Conservation (phyloP, 1,140 invertebrate genomes). For the Patella vulgata region DNA sequence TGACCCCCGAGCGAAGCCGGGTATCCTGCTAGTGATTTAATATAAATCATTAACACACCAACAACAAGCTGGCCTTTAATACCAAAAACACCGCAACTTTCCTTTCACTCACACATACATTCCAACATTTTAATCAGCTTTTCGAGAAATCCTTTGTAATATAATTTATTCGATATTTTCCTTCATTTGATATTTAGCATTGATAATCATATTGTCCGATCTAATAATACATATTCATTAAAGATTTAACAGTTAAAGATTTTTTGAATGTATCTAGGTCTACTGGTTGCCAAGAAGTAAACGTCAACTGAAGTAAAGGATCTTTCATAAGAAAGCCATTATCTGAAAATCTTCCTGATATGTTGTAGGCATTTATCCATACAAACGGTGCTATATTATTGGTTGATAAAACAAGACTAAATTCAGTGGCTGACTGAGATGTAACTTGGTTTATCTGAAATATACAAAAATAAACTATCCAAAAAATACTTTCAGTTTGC, state of each 20-base stretch:
- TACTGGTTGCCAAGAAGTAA: conserved; percentile 53
- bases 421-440: conserved; percentile 2
- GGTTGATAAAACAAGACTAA: conserved; percentile 61
- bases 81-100: too few relatives aligned
- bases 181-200: too few relatives aligned
- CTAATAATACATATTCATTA: conserved; percentile 52
- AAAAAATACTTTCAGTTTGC: neutral
- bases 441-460: conserved; percentile 25
- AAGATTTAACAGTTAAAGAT: conserved; percentile 51
- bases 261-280: conserved; percentile 32
- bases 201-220: too few relatives aligned
- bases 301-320: conserved; percentile 47
- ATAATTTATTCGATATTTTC: too few relatives aligned
- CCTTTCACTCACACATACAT: too few relatives aligned
- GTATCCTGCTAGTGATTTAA: too few relatives aligned
- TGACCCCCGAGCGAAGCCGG: too few relatives aligned
- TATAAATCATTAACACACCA: too few relatives aligned
- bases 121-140: too few relatives aligned
- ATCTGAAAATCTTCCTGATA: conserved; percentile 72
- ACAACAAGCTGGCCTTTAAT: too few relatives aligned
- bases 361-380: conserved; percentile 71
- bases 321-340: conserved; percentile 73
- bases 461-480: neutral
- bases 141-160: too few relatives aligned
- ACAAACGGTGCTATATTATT: conserved; percentile 73